Conservation (phyloP, 2,888 invertebrate genomes). For the Drosophila meridiana region DNA sequence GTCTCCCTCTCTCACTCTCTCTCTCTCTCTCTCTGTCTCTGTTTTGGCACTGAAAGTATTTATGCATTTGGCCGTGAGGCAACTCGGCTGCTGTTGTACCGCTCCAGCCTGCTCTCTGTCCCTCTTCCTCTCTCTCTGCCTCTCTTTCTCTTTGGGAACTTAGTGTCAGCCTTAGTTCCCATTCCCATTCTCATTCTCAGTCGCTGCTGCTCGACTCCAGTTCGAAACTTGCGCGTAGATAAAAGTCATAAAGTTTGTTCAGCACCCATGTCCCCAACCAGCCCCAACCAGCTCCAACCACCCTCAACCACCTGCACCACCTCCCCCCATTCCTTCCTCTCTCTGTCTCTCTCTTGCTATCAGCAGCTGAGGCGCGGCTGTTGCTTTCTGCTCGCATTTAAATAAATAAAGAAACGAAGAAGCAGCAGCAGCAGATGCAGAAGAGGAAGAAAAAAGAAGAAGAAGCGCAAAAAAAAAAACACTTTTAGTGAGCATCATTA, state of each 20-base stretch:
- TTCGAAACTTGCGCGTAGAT: constrained; percentile 68
- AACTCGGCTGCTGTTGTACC: constrained; percentile 52
- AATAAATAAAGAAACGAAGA: constrained; percentile 36
- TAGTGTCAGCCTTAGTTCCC: constrained; percentile 4
- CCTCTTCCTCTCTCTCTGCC: neutral
- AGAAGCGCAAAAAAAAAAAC: neutral
- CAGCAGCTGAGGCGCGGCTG: constrained; percentile 55
- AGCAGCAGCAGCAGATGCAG: neutral
- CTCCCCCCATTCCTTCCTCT: neutral
- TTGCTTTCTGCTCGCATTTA: constrained; percentile 54
- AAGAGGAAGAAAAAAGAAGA: neutral
- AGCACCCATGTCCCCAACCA: constrained; percentile 10
- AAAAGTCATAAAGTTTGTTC: constrained; percentile 72
- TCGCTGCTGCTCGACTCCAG: constrained; percentile 30
- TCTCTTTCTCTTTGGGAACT: neutral
- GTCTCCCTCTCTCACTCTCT: neutral
- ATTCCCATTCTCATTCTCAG: constrained; percentile 5
- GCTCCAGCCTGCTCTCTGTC: neutral
- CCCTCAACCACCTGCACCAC: neutral
- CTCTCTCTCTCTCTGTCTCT: neutral
- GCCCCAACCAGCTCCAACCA: neutral
- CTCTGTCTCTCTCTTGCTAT: constrained; percentile 6
- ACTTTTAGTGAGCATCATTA: constrained; percentile 45
- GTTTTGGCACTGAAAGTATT: constrained; percentile 61
- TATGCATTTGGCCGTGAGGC: constrained; percentile 74